A percentile compares a stretch with the other conserved stretches of the same genome.
These are phyloP conservation scores for Mesaphorura yosii DNA, from an alignment of 1,140 invertebrate species.

Conservation along the genomic window DNA sequence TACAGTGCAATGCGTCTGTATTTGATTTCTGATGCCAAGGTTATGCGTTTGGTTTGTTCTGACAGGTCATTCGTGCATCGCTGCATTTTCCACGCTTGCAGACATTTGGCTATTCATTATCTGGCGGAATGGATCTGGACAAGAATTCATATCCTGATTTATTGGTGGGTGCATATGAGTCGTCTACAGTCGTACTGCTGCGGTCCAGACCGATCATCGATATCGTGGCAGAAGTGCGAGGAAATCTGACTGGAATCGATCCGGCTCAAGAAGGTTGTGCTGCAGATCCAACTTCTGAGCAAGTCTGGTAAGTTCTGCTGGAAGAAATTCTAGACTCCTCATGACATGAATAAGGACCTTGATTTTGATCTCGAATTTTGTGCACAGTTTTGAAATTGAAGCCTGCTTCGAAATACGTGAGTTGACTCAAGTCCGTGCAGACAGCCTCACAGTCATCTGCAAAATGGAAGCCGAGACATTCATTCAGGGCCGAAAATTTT, in stretches of 20 bases:
- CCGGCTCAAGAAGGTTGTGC: slow-evolving; percentile 59
- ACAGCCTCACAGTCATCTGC: slow-evolving; percentile 48
- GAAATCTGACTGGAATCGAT: slow-evolving; percentile 61
- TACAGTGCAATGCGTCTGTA: not conserved
- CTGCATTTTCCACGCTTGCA: slow-evolving; percentile 43
- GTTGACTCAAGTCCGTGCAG: slow-evolving; percentile 41
- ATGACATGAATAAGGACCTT: not conserved
- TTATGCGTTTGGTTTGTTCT: too few species aligned
- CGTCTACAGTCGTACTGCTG: slow-evolving; percentile 58
- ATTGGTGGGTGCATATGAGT: slow-evolving; percentile 74
- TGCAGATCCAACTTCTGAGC: slow-evolving; percentile 49
- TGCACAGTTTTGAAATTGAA: slow-evolving; percentile 64
- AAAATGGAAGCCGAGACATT: slow-evolving; percentile 75
- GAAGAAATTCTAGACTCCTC: not conserved
- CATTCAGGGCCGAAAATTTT: slow-evolving; percentile 60
- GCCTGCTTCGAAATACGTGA: slow-evolving; percentile 70
- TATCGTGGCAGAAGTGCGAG: slow-evolving; percentile 51
- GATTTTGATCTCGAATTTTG: slow-evolving; percentile 6
- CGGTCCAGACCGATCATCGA: slow-evolving; percentile 74
- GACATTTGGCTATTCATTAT: slow-evolving; percentile 80
- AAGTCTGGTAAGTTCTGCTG: slow-evolving; percentile 52
- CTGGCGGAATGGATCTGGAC: slow-evolving; percentile 80
- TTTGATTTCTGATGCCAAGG: too few species aligned
- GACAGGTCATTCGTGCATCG: slow-evolving; percentile 43
- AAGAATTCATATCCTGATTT: slow-evolving; percentile 84